A percentile compares a stretch with the other conserved stretches of the same genome.
Evolutionary conservation across 2,797 vertebrate genomes (phyloP).

Genomic region (Kryptopterus vitreolus): DNA sequence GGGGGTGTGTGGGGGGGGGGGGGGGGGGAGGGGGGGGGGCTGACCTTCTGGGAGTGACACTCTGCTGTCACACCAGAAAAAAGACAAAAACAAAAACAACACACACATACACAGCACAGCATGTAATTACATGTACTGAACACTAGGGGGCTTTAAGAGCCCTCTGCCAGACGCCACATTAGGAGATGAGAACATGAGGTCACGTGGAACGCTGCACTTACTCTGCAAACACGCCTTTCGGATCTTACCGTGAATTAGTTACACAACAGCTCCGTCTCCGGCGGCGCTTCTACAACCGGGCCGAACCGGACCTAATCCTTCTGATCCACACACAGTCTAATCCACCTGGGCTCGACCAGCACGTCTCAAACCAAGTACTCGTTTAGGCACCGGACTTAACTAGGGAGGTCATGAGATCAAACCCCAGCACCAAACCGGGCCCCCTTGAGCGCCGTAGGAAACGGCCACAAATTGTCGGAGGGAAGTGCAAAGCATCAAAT

Average conservation of each 20-base stretch:
- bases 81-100: too few species aligned
- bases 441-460: too few species aligned
- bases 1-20: too few species aligned
- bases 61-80: too few species aligned
- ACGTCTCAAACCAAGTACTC: not conserved
- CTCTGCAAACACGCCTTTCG: not conserved
- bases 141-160: slow-evolving; percentile 25
- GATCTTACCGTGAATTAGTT: not conserved
- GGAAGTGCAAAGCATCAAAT: too few species aligned
- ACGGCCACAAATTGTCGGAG: too few species aligned
- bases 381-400: not conserved
- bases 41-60: too few species aligned
- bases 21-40: too few species aligned
- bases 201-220: not conserved
- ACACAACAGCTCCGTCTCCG: not conserved
- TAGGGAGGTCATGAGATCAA: too few species aligned
- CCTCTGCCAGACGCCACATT: not conserved
- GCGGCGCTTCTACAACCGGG: not conserved
- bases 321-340: not conserved
- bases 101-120: too few species aligned
- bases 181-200: too few species aligned
- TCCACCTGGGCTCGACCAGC: not conserved
- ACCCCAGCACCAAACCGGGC: too few species aligned
- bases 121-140: slow-evolving; percentile 17
- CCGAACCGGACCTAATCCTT: not conserved